Conservation (phyloP, 2,797 vertebrate species). For the Spheniscus humboldti region DNA sequence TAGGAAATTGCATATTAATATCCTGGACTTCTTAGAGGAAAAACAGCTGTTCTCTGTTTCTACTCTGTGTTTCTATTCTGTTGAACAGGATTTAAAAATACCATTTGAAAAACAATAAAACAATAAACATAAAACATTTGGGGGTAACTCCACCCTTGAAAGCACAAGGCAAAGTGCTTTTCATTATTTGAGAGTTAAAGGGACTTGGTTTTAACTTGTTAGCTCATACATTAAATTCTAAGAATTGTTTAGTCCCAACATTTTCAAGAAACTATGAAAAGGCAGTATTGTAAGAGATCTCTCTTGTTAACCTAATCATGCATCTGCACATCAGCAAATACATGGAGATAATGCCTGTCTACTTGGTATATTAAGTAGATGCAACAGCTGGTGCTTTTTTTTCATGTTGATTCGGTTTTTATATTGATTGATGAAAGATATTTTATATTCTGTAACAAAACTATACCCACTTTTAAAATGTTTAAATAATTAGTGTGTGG, state of each 20-base stretch:
- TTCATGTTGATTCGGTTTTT: not conserved
- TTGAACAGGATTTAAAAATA: not conserved
- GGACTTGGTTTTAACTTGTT: not conserved
- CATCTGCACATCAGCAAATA: not conserved
- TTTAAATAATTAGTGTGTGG: not conserved
- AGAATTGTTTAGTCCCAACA: not conserved
- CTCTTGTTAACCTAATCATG: not conserved
- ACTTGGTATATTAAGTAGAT: not conserved
- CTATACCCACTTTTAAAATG: conserved; percentile 38
- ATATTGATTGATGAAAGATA: not conserved
- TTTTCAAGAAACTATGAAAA: not conserved
- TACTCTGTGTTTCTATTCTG: not conserved
- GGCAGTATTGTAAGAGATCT: not conserved
- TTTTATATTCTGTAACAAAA: not conserved
- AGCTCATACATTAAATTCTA: not conserved
- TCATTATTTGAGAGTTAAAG: not conserved
- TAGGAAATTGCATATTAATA: not conserved
- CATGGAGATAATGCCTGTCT: not conserved
- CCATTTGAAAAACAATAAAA: not conserved
- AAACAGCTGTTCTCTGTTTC: not conserved
- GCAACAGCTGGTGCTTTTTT: not conserved
- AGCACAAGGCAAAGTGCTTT: not conserved
- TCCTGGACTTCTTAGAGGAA: not conserved
- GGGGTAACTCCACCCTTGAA: not conserved
- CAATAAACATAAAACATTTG: not conserved